Evolutionary conservation across 2,888 invertebrate genomes (phyloP).

Genomic region (Diarsia dahlii): DNA sequence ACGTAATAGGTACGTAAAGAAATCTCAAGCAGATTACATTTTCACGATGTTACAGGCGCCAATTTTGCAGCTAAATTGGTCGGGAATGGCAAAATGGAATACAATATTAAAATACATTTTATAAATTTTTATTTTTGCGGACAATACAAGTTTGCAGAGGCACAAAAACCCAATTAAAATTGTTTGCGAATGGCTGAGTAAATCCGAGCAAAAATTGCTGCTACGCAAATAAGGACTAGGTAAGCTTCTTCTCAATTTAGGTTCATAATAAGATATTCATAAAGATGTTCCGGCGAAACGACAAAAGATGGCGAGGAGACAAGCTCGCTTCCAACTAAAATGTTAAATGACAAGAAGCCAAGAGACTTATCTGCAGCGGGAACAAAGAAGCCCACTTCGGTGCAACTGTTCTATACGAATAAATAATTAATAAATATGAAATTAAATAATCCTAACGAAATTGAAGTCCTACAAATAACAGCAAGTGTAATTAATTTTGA

Average conservation of each 20-base stretch:
- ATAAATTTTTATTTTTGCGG: constrained; percentile 76
- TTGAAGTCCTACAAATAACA: constrained; percentile 38
- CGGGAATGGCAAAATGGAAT: constrained; percentile 52
- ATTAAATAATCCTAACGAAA: constrained; percentile 54
- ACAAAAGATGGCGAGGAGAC: constrained; percentile 79
- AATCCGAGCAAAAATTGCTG: constrained; percentile 84
- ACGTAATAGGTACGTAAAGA: constrained; percentile 40
- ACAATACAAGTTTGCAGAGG: constrained; percentile 83
- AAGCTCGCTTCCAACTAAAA: constrained; percentile 78
- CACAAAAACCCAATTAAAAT: constrained; percentile 88
- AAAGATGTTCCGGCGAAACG: constrained; percentile 82
- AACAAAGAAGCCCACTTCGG: constrained; percentile 66
- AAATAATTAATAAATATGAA: constrained; percentile 50
- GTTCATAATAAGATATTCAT: constrained; percentile 88
- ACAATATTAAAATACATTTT: constrained; percentile 64
- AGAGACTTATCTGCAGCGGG: constrained; percentile 69
- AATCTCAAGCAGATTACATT: constrained; percentile 51
- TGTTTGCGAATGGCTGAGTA: constrained; percentile 87
- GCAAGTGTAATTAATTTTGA: constrained; percentile 48
- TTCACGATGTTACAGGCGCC: constrained; percentile 34
- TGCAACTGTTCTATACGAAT: constrained; percentile 63
- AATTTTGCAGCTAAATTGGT: constrained; percentile 45
- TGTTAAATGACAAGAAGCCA: constrained; percentile 81
- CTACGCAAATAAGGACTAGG: constrained; percentile 86
- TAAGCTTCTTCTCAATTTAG: constrained; percentile 87